Evolutionary conservation across 2,888 invertebrate species (phyloP).

Genomic region (Dendrolimus houi): DNA sequence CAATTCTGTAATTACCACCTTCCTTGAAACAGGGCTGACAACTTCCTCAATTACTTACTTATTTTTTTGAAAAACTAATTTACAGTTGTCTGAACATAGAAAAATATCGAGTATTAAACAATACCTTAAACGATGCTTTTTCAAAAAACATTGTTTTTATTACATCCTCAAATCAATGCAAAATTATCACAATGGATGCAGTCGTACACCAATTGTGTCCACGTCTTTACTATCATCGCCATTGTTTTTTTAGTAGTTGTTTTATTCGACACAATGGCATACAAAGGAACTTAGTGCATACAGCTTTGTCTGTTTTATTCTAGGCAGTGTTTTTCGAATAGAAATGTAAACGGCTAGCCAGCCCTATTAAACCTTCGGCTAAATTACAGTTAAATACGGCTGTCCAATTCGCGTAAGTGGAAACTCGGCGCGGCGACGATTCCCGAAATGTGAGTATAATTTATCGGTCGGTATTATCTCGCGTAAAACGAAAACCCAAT

Average conservation of each 20-base stretch:
- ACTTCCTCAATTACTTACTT: conserved; percentile 8
- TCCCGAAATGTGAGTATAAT: conserved; percentile 56
- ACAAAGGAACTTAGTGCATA: too few relatives aligned
- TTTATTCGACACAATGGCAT: too few relatives aligned
- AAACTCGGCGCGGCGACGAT: conserved; percentile 19
- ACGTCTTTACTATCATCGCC: too few relatives aligned
- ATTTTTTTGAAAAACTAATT: background rate
- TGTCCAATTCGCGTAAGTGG: background rate
- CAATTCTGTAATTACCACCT: conserved; percentile 39
- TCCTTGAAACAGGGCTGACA: conserved; percentile 33
- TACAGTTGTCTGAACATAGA: conserved; percentile 1
- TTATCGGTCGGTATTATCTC: conserved; percentile 60
- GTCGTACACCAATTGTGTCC: too few relatives aligned
- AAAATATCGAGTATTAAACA: conserved; percentile 8
- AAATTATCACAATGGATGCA: too few relatives aligned
- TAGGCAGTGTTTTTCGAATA: too few relatives aligned
- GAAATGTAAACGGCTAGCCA: background rate
- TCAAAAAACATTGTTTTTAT: too few relatives aligned
- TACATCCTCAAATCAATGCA: too few relatives aligned
- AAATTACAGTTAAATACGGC: conserved; percentile 13
- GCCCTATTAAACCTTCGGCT: conserved; percentile 21
- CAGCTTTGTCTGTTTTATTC: too few relatives aligned
- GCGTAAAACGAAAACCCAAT: conserved; percentile 69
- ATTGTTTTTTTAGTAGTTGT: too few relatives aligned
- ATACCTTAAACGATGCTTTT: too few relatives aligned